A percentile compares a stretch with the other conserved stretches of the same genome.
phyloP scores from a whole-genome alignment of 2,113 vertebrate genomes.

The Desmodus rotundus region DNA sequence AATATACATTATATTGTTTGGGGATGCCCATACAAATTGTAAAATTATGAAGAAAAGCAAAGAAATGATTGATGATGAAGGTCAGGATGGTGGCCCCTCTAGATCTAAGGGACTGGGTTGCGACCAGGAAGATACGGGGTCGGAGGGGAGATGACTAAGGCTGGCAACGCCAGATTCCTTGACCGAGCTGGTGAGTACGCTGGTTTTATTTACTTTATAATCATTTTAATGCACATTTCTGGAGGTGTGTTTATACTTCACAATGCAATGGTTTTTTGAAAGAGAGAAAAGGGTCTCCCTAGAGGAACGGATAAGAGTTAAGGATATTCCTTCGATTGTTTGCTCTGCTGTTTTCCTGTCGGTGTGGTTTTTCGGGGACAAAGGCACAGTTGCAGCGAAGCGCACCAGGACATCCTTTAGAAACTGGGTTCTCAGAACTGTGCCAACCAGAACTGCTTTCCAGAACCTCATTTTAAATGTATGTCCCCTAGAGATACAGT shows the following conservation, averaged over 20 bases:
- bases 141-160: too few species aligned
- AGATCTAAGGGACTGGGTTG: neutral
- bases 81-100: neutral
- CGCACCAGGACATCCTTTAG: neutral
- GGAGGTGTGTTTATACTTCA: neutral
- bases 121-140: neutral
- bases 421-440: neutral
- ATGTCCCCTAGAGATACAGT: neutral
- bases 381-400: neutral
- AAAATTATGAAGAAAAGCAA: neutral
- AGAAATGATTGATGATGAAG: neutral
- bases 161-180: neutral
- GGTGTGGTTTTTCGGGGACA: neutral
- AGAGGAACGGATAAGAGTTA: neutral
- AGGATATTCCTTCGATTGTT: neutral
- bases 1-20: neutral
- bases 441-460: neutral
- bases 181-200: neutral
- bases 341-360: neutral
- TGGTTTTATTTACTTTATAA: neutral
- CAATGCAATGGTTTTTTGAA: neutral
- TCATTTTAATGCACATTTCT: neutral
- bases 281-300: neutral
- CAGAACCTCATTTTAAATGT: neutral
- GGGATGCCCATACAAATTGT: neutral